A percentile compares a stretch with the other conserved stretches of the same genome.
Conservation (phyloP, 2,797 vertebrate genomes). For the Myripristis murdjan region DNA sequence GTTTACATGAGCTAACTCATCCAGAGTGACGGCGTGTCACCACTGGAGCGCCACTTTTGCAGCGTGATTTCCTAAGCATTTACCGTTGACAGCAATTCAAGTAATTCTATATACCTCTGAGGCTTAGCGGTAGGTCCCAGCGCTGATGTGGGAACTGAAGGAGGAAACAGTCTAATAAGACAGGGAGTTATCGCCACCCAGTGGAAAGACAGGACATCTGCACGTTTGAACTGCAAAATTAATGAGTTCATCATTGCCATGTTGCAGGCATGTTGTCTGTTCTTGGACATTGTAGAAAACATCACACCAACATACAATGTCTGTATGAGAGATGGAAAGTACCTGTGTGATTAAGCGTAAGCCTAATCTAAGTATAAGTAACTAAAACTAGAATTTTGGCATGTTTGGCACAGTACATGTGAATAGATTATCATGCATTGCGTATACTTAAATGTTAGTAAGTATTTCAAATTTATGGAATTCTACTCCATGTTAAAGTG, state of each 20-base stretch:
- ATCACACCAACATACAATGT: not conserved
- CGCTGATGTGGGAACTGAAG: not conserved
- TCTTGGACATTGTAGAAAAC: not conserved
- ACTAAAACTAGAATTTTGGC: too few species aligned
- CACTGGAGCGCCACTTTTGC: conserved; percentile 43
- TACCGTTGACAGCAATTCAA: conserved; percentile 40
- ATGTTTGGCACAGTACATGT: too few species aligned
- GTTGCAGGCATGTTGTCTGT: conserved; percentile 44
- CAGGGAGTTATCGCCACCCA: conserved; percentile 28
- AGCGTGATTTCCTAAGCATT: conserved; percentile 50
- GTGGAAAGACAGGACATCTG: conserved; percentile 26
- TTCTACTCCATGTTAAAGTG: too few species aligned
- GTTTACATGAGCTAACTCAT: conserved; percentile 65
- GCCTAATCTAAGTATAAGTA: too few species aligned
- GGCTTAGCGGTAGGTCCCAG: conserved; percentile 17
- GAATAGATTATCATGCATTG: too few species aligned
- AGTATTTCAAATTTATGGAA: too few species aligned
- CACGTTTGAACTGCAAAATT: not conserved
- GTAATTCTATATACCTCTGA: conserved; percentile 50
- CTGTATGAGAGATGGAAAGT: too few species aligned
- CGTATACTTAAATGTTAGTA: too few species aligned
- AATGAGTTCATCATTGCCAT: conserved; percentile 43
- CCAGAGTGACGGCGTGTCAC: conserved; percentile 54
- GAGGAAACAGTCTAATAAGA: not conserved
- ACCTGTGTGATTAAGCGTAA: too few species aligned